phyloP scores from a whole-genome alignment of 1,140 invertebrate genomes.

The Yoshiicerus persimilis region DNA sequence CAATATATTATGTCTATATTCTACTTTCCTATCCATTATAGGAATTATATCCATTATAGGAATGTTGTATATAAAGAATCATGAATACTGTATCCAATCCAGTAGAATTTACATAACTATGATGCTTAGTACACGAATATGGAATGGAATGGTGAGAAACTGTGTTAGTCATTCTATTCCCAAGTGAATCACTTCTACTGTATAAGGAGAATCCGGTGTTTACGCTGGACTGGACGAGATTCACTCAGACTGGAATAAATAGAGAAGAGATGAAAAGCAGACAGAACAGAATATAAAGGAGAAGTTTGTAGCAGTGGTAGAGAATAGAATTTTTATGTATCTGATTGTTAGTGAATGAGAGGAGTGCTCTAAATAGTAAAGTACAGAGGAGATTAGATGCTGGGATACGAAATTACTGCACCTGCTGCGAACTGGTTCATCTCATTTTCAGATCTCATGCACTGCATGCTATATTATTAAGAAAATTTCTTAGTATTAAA shows the following conservation, averaged over 20 bases:
- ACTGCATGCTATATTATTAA: not conserved
- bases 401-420: not conserved
- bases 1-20: not conserved
- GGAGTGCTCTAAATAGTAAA: not conserved
- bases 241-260: not conserved
- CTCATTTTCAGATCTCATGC: slow-evolving; percentile 1
- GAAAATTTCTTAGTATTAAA: not conserved
- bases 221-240: not conserved
- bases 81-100: not conserved
- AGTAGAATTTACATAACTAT: not conserved
- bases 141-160: not conserved
- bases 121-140: not conserved
- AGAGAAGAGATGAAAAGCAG: not conserved
- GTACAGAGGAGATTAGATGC: not conserved
- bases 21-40: not conserved
- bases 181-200: not conserved
- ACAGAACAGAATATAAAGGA: not conserved
- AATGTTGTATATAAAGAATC: too few relatives aligned
- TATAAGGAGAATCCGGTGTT: not conserved
- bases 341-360: not conserved
- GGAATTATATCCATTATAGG: not conserved
- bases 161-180: not conserved
- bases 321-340: not conserved
- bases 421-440: slow-evolving; percentile 8
- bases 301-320: not conserved